phyloP scores from a whole-genome alignment of 2,113 vertebrate species.

The Cottus gobio region DNA sequence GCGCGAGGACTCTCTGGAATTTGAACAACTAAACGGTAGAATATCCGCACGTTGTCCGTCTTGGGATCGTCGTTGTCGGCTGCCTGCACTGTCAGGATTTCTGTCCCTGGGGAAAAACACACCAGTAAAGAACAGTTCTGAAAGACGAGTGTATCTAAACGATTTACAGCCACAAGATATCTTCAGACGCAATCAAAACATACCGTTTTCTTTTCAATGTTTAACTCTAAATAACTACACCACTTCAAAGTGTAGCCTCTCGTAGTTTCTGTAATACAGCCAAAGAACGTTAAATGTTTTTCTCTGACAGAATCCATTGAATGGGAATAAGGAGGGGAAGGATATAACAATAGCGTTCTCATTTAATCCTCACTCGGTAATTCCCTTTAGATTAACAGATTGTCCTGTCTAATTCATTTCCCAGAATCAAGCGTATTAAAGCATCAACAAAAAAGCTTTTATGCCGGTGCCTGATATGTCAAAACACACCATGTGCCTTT shows the following conservation, averaged over 20 bases:
- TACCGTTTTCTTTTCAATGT: not conserved
- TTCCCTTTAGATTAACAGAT: slow-evolving; percentile 69
- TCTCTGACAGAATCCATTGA: too few species aligned
- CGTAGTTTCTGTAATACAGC: not conserved
- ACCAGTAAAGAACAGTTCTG: not conserved
- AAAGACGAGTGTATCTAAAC: not conserved
- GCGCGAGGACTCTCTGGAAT: slow-evolving; percentile 82
- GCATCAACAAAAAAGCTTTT: slow-evolving; percentile 70
- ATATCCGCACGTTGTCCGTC: slow-evolving; percentile 82
- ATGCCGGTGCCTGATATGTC: slow-evolving; percentile 40
- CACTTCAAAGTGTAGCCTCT: not conserved
- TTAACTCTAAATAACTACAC: not conserved
- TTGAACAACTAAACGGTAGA: slow-evolving; percentile 79
- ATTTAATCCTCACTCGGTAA: slow-evolving; percentile 55
- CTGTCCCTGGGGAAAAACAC: slow-evolving; percentile 74
- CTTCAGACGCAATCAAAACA: not conserved
- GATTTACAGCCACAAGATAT: not conserved
- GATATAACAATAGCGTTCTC: slow-evolving; percentile 35
- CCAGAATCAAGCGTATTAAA: slow-evolving; percentile 54
- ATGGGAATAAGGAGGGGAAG: not conserved
- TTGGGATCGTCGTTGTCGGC: slow-evolving; percentile 85
- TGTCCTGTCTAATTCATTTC: slow-evolving; percentile 58
- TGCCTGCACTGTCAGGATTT: slow-evolving; percentile 82
- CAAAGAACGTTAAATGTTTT: not conserved
- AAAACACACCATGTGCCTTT: slow-evolving; percentile 54